Evolutionary conservation across 2,797 vertebrate genomes (phyloP), one percentile per base, ranked within the genome.

Genomic region (Enteromius argenteus): DNA sequence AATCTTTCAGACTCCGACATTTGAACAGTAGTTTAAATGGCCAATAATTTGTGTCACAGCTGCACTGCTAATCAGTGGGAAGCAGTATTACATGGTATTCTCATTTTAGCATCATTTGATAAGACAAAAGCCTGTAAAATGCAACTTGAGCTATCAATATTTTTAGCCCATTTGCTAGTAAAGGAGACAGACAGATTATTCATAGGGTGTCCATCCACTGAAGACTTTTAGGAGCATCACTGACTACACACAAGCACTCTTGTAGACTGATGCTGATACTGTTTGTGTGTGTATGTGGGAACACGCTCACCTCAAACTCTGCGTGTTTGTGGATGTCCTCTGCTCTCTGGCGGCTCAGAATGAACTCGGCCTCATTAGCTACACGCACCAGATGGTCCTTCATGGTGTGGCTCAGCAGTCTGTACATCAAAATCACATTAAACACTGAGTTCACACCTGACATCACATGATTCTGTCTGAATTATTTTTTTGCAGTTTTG

Each of bases 311-410:
- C 97, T 99, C 98, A 91, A 99, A 99, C 90, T 99, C 98, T 10
- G 98, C 97, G 39, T 99, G 98, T 88, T 97, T 98, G 80, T 98
- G 97, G 90, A 99, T 96, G 90, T 99, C 98, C 90, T 99, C 98
- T 10, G 98, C 97, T 88, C 97, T 96, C 92, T 99, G 98, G 81
- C 98, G 95, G 92, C 95, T 99, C 85, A 99, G 93, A 93, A 99
- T 99, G 84, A 99, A 99, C 89, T 99, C 98, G 1, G 98, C 98
- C 94, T 99, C 98, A 81, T 99, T 99, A 74, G 97, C 98, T 76
- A 99, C 98, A 84, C 98, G 96, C 67, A 99, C 98, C 89, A 99
- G 95, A 92, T 99, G 98, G 91, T 99, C 98, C 93, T 99, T 99
- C 98, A 99, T 99, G 80, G 97, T 99, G 92, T 99, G 98, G 91